phyloP scores from a whole-genome alignment of 2,113 vertebrate genomes.

The Archilochus colubris region DNA sequence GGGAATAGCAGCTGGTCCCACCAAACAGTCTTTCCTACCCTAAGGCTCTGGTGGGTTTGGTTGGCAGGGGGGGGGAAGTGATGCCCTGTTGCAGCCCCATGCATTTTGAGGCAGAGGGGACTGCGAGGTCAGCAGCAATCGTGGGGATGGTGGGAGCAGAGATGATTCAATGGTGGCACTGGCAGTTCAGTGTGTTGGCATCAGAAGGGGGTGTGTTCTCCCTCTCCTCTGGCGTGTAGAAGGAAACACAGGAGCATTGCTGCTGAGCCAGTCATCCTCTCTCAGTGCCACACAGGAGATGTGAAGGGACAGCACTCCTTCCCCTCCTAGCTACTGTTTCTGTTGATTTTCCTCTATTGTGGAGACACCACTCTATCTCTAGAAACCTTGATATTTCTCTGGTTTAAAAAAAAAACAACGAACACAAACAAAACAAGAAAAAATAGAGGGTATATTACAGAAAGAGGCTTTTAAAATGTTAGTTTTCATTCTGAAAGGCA shows the following conservation, averaged over 20 bases:
- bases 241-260: background rate
- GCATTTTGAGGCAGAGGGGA: background rate
- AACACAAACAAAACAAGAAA: background rate
- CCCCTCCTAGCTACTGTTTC: background rate
- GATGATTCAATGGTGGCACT: background rate
- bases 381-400: background rate
- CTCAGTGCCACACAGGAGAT: fast-evolving
- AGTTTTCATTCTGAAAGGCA: conserved; percentile 18
- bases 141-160: background rate
- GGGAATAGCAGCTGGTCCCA: background rate
- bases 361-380: background rate
- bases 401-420: background rate
- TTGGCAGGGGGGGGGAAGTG: background rate
- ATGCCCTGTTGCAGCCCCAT: background rate
- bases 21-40: background rate
- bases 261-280: background rate
- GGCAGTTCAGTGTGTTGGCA: background rate
- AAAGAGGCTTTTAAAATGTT: background rate
- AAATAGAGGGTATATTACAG: background rate
- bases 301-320: background rate
- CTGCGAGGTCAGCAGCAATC: background rate
- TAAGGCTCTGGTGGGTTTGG: background rate
- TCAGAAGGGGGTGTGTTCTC: background rate
- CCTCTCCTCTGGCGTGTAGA: background rate
- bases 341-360: background rate